These are phyloP conservation scores for Atherinosoma microstoma DNA, from an alignment of 2,797 vertebrate genomes.

Conservation along the genomic window DNA sequence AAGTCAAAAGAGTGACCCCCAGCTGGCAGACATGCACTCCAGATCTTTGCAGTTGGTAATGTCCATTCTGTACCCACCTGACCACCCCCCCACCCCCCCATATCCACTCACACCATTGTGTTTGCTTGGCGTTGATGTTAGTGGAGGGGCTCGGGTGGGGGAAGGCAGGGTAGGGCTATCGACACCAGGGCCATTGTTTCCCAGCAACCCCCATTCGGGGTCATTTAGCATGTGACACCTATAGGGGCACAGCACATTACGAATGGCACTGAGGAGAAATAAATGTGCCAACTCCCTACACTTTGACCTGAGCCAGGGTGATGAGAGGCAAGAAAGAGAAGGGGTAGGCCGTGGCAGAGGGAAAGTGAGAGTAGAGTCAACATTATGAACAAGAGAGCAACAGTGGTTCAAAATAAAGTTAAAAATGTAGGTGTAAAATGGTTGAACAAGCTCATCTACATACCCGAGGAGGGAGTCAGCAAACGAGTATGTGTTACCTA, in stretches of 20 bases:
- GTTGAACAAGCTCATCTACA: constrained; percentile 44
- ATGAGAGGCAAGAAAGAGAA: constrained; percentile 19
- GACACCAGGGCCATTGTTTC: constrained; percentile 82
- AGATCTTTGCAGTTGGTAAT: constrained; percentile 49
- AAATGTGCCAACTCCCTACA: constrained; percentile 70
- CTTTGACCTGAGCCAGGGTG: constrained; percentile 29
- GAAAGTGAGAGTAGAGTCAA: constrained; percentile 21
- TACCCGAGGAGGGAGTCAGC: constrained; percentile 50
- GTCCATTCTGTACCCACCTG: constrained; percentile 49
- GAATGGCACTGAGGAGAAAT: constrained; percentile 73
- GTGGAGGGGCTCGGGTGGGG: constrained; percentile 58
- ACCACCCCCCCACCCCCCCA: not conserved
- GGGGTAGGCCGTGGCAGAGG: constrained; percentile 6
- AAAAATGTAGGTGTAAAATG: not conserved
- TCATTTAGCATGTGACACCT: constrained; percentile 84
- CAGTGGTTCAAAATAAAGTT: not conserved
- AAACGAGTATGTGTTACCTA: constrained; percentile 29
- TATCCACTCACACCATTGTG: constrained; percentile 57
- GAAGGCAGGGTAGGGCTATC: constrained; percentile 72
- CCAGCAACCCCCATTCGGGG: constrained; percentile 79
- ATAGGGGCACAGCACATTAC: constrained; percentile 73
- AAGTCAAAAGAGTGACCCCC: constrained; percentile 37
- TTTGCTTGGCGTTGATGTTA: constrained; percentile 65
- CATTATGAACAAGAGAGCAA: not conserved
- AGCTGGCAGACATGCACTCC: constrained; percentile 38